These are phyloP conservation scores for Rhysida immarginata DNA, from an alignment of 1,140 invertebrate species.

Conservation along the genomic window DNA sequence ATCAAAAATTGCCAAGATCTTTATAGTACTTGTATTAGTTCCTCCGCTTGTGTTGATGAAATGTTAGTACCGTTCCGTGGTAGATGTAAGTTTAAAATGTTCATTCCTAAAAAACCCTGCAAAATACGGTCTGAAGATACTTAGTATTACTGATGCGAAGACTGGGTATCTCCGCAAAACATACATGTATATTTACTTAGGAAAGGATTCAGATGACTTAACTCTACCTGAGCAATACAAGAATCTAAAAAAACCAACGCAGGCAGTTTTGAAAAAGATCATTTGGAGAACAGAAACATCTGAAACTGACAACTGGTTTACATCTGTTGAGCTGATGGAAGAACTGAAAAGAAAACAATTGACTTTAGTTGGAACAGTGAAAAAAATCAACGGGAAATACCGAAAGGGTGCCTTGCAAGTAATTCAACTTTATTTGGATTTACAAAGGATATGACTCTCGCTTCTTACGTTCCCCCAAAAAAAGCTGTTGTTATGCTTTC, in stretches of 20 bases:
- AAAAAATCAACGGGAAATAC: neutral
- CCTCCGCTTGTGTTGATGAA: neutral
- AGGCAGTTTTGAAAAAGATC: neutral
- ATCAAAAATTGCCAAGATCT: neutral
- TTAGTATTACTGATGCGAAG: neutral
- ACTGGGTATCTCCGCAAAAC: neutral
- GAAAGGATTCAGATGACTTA: neutral
- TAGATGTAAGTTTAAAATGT: neutral
- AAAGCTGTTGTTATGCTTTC: neutral
- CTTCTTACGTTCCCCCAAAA: neutral
- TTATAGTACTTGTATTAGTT: neutral
- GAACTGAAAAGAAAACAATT: neutral
- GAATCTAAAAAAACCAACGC: neutral
- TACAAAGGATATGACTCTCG: neutral
- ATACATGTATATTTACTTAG: neutral
- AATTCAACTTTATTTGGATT: neutral
- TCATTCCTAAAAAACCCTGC: neutral
- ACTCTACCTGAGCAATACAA: neutral
- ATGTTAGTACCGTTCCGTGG: neutral
- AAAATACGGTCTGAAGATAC: neutral
- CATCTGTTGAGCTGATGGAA: neutral
- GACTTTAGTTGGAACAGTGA: too few species aligned
- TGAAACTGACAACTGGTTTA: neutral
- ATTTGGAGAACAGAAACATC: neutral
- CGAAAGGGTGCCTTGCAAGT: too few species aligned